Evolutionary conservation across 2,888 invertebrate genomes (phyloP).

Genomic region (Caenorhabditis parvicauda): DNA sequence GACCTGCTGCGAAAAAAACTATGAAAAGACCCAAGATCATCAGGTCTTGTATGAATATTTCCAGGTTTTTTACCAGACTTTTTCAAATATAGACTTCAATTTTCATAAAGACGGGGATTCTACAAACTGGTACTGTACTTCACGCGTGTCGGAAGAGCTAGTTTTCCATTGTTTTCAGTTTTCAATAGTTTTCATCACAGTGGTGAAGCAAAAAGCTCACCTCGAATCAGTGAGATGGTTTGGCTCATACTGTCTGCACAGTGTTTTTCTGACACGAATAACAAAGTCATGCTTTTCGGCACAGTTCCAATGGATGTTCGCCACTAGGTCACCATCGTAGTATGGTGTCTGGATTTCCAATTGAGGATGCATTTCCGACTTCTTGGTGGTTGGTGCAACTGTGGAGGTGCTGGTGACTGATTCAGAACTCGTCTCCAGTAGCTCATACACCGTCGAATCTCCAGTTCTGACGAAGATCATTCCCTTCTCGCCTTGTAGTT

Average conservation of each 20-base stretch:
- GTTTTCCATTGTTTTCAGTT: too few relatives aligned
- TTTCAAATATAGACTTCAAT: too few relatives aligned
- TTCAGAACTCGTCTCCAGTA: not conserved
- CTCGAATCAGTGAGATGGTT: slow-evolving; percentile 28
- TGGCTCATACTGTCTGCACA: slow-evolving; percentile 41
- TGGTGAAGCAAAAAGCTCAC: not conserved
- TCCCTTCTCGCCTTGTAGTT: slow-evolving; percentile 56
- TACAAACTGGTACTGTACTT: too few relatives aligned
- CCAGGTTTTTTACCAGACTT: too few relatives aligned
- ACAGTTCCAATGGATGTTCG: slow-evolving; percentile 40
- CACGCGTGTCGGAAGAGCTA: too few relatives aligned
- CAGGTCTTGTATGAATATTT: too few relatives aligned
- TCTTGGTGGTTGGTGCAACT: not conserved
- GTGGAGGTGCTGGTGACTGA: not conserved
- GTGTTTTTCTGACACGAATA: slow-evolving; percentile 38
- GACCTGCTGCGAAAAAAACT: too few relatives aligned
- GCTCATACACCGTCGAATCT: not conserved
- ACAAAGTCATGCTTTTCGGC: slow-evolving; percentile 24
- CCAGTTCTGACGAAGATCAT: slow-evolving; percentile 47
- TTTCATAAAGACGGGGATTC: too few relatives aligned
- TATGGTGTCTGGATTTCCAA: slow-evolving; percentile 26
- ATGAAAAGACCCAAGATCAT: too few relatives aligned
- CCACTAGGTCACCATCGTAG: slow-evolving; percentile 29
- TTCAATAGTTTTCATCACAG: too few relatives aligned
- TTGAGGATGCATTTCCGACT: not conserved